phyloP scores from a whole-genome alignment of 2,888 invertebrate genomes.

The Lithophane socia region DNA sequence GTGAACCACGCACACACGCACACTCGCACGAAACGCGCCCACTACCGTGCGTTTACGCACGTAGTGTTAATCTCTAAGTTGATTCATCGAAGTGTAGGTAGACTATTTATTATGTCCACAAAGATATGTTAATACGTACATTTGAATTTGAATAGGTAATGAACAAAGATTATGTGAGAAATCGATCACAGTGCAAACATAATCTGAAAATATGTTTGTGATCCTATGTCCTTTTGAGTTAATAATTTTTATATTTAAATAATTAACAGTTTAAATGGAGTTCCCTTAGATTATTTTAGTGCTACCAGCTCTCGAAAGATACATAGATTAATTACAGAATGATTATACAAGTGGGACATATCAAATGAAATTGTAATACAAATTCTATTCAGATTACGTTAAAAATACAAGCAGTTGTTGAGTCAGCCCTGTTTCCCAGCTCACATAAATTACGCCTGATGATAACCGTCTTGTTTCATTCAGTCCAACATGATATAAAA shows the following conservation, averaged over 20 bases:
- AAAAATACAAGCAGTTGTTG: slow-evolving; percentile 12
- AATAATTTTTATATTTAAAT: neutral
- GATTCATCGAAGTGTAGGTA: slow-evolving; percentile 68
- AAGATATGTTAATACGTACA: slow-evolving; percentile 63
- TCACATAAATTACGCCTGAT: neutral
- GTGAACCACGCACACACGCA: slow-evolving; percentile 70
- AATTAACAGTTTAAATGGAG: neutral
- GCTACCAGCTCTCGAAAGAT: neutral
- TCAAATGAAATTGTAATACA: neutral
- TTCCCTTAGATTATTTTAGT: neutral
- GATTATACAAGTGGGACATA: neutral
- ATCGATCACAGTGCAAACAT: slow-evolving; percentile 45
- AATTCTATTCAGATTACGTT: neutral
- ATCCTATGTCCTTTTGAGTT: slow-evolving; percentile 22
- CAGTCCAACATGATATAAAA: neutral
- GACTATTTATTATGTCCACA: slow-evolving; percentile 67
- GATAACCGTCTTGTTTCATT: slow-evolving; percentile 20
- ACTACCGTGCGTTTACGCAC: slow-evolving; percentile 68
- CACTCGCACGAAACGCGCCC: slow-evolving; percentile 70
- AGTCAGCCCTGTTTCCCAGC: neutral
- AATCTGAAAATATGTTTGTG: slow-evolving; percentile 44
- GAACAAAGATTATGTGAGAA: slow-evolving; percentile 61
- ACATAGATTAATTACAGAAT: neutral
- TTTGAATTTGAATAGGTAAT: slow-evolving; percentile 65
- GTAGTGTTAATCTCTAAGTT: slow-evolving; percentile 63